phyloP scores from a whole-genome alignment of 1,140 invertebrate genomes.

The Danaus plexippus region DNA sequence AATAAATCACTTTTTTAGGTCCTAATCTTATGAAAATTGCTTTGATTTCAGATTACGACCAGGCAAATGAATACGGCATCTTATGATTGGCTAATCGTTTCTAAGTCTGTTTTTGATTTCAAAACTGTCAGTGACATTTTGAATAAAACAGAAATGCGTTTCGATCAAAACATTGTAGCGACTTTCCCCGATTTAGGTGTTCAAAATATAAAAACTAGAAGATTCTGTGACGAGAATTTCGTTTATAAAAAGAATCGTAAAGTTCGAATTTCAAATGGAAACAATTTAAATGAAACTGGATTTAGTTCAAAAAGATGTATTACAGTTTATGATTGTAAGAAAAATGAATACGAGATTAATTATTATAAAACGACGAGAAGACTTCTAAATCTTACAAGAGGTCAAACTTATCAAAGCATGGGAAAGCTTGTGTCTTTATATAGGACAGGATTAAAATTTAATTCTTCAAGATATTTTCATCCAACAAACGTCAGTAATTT shows the following conservation, averaged over 20 bases:
- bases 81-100: slow-evolving; percentile 52
- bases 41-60: slow-evolving; percentile 39
- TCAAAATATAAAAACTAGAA: slow-evolving; percentile 7
- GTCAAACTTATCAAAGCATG: slow-evolving; percentile 31
- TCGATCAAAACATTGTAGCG: slow-evolving; percentile 56
- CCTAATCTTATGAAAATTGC: too few relatives aligned
- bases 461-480: slow-evolving; percentile 40
- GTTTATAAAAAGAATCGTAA: slow-evolving; percentile 28
- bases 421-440: slow-evolving; percentile 27
- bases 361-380: slow-evolving; percentile 38
- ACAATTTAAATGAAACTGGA: too few relatives aligned
- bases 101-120: slow-evolving; percentile 37
- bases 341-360: slow-evolving; percentile 35
- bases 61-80: slow-evolving; percentile 41
- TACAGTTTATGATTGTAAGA: slow-evolving; percentile 16
- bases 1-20: too few relatives aligned
- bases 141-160: slow-evolving; percentile 46
- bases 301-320: background rate
- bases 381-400: slow-evolving; percentile 41
- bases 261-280: background rate
- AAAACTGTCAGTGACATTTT: slow-evolving; percentile 38
- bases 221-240: slow-evolving; percentile 44
- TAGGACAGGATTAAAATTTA: slow-evolving; percentile 37
- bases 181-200: slow-evolving; percentile 24
- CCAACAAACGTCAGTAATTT: slow-evolving; percentile 39